Percentiles rank a stretch among this genome's conserved stretches.
Evolutionary conservation across 2,888 invertebrate genomes (phyloP).

Genomic region (Mesodorylaimus sp.): DNA sequence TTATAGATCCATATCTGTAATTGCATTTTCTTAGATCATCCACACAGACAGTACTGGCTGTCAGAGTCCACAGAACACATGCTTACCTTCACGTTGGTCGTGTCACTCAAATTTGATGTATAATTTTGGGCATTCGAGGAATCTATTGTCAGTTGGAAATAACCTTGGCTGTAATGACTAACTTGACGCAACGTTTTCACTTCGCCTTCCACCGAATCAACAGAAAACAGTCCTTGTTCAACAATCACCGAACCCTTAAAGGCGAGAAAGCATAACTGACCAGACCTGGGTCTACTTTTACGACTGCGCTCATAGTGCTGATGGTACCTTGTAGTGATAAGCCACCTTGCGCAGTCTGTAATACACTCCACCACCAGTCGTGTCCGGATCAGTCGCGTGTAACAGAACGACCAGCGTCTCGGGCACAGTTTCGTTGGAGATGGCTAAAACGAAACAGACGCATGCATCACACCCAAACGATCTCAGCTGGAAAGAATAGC

Average conservation of each 20-base stretch:
- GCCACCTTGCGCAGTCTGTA: not conserved
- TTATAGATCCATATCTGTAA: not conserved
- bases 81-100: not conserved
- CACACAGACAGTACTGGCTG: no score
- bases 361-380: not conserved
- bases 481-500: no score
- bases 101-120: not conserved
- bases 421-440: not conserved
- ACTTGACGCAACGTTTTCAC: not conserved
- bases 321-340: not conserved
- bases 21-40: no score
- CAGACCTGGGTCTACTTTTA: no score
- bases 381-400: not conserved
- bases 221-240: not conserved
- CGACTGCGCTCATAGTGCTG: no score
- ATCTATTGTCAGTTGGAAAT: not conserved
- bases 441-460: not conserved
- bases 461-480: no score
- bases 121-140: not conserved
- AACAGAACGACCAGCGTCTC: not conserved
- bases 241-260: not conserved
- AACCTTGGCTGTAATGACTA: not conserved
- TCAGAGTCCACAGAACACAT: no score
- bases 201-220: not conserved
- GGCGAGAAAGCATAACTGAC: not conserved